Evolutionary conservation across 2,113 vertebrate species (phyloP).

Genomic region (Lophotis ruficrista): DNA sequence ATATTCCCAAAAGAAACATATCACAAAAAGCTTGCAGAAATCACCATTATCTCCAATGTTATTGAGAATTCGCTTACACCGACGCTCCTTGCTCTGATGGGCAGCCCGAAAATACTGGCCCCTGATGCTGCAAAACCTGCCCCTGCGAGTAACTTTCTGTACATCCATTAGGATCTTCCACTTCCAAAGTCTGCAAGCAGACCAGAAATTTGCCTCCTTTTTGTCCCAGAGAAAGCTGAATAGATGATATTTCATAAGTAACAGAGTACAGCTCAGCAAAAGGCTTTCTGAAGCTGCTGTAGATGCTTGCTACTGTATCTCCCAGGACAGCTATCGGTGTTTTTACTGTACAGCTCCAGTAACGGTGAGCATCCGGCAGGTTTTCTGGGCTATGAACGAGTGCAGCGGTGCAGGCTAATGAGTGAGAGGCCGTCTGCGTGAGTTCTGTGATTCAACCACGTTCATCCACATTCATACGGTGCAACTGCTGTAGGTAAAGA

Average conservation of each 20-base stretch:
- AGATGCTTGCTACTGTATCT: neutral
- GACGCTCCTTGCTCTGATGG: neutral
- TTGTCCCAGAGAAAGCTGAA: neutral
- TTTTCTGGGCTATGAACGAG: neutral
- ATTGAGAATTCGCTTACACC: neutral
- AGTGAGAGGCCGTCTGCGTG: neutral
- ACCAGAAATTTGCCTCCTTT: neutral
- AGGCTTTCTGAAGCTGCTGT: neutral
- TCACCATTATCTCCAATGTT: neutral
- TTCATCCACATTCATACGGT: fast-evolving
- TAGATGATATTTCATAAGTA: neutral
- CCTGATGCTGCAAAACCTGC: neutral
- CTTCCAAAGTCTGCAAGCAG: neutral
- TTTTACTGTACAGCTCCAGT: neutral
- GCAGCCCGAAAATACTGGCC: neutral
- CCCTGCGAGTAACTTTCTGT: neutral
- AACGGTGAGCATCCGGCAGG: neutral
- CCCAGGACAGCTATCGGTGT: neutral
- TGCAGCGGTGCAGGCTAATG: neutral
- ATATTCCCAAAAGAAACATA: neutral
- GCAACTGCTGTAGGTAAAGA: neutral
- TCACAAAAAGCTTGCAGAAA: neutral
- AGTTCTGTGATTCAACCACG: neutral
- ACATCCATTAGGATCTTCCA: neutral
- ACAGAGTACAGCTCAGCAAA: neutral